Conservation (phyloP, 2,888 invertebrate species). For the Heliconius sara region DNA sequence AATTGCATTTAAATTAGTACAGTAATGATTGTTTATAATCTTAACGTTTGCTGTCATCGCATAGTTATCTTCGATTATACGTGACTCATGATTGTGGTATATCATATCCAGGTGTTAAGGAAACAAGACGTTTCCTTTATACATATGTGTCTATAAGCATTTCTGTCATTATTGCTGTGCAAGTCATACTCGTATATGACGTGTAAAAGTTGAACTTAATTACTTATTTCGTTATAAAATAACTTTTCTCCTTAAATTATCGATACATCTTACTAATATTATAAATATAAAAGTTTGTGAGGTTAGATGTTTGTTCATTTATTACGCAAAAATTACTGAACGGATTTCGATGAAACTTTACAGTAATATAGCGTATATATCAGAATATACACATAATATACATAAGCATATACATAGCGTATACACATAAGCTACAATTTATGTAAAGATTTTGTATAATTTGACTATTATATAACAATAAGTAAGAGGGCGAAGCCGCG, state of each 20-base stretch:
- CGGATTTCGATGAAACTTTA: no score
- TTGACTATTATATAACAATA: no score
- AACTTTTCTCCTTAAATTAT: background rate
- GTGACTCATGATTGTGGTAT: background rate
- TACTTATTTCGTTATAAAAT: constrained; percentile 1
- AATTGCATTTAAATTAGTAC: background rate
- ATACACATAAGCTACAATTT: no score
- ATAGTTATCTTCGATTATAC: constrained; percentile 5
- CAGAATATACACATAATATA: no score
- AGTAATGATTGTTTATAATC: background rate
- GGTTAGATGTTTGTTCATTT: no score
- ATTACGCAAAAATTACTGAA: no score
- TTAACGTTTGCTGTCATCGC: background rate
- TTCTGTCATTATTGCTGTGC: background rate
- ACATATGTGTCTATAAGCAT: background rate
- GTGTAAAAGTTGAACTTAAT: background rate
- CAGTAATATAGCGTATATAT: no score
- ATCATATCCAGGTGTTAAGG: constrained; percentile 10
- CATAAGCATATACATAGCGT: no score
- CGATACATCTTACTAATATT: no score
- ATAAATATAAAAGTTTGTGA: no score
- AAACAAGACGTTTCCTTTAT: background rate
- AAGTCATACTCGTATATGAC: background rate
- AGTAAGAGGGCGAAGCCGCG: no score
- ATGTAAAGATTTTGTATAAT: no score